Conservation (phyloP, 2,888 invertebrate genomes). For the Hirudinaria manillensis region DNA sequence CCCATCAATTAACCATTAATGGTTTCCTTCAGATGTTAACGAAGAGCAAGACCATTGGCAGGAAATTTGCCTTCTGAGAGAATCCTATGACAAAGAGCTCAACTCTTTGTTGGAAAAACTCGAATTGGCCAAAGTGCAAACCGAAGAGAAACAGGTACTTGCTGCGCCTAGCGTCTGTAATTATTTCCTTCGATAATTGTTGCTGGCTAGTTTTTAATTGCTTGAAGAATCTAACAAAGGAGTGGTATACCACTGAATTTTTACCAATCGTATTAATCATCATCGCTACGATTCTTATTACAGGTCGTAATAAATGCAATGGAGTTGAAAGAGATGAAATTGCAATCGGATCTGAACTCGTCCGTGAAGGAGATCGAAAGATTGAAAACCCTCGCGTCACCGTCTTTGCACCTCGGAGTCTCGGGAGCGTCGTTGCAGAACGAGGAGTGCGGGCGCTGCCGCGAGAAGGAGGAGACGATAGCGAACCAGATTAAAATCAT, state of each 20-base stretch:
- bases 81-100: constrained; percentile 11
- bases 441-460: background rate
- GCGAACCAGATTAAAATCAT: background rate
- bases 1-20: background rate
- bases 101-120: constrained; percentile 4
- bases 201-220: background rate
- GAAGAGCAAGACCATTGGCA: background rate
- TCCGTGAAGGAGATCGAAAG: background rate
- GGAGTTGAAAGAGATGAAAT: background rate
- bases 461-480: background rate
- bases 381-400: background rate
- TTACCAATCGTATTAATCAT: background rate
- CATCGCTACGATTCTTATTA: background rate
- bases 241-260: too few species aligned
- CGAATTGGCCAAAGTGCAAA: background rate
- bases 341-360: background rate
- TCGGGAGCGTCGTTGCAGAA: background rate
- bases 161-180: too few species aligned
- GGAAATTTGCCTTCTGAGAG: constrained; percentile 5
- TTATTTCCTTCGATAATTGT: too few species aligned
- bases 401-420: background rate
- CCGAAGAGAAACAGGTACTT: constrained; percentile 9
- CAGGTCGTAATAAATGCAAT: background rate
- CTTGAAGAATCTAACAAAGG: too few species aligned
- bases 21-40: background rate